Percentiles rank a stretch among this genome's conserved stretches.
Conservation (phyloP, 2,888 invertebrate genomes). For the Taphrorychus bicolor region DNA sequence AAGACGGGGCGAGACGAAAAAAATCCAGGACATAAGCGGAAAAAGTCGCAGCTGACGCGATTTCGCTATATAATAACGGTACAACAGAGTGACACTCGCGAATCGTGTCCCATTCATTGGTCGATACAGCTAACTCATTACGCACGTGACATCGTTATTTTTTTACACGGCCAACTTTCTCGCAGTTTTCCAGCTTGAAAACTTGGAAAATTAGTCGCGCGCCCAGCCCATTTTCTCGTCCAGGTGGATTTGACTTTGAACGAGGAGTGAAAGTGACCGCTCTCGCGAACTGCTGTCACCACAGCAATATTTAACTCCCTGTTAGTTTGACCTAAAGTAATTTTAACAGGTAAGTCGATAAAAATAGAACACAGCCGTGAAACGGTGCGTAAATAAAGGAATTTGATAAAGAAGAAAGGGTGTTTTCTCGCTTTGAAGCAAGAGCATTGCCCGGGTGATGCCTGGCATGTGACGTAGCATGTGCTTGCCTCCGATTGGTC, state of each 20-base stretch:
- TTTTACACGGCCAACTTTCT: neutral
- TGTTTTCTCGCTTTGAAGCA: slow-evolving; percentile 10
- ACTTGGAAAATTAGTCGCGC: slow-evolving; percentile 1
- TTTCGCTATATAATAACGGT: slow-evolving; percentile 33
- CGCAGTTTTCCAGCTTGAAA: neutral
- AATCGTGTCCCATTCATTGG: slow-evolving; percentile 46
- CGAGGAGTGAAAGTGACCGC: slow-evolving; percentile 39
- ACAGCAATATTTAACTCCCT: neutral
- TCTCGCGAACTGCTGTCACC: slow-evolving; percentile 12
- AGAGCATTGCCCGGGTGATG: slow-evolving; percentile 54
- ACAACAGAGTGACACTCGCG: slow-evolving; percentile 32
- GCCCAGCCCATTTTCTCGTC: slow-evolving; percentile 29
- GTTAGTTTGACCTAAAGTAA: neutral
- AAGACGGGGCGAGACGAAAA: neutral
- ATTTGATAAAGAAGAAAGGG: slow-evolving; percentile 1
- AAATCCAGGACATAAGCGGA: slow-evolving; percentile 8
- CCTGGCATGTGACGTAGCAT: slow-evolving; percentile 56
- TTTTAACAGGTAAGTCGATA: neutral
- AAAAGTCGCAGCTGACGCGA: slow-evolving; percentile 31
- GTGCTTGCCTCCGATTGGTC: slow-evolving; percentile 53
- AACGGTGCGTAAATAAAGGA: neutral
- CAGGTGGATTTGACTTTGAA: slow-evolving; percentile 42
- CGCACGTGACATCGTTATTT: slow-evolving; percentile 47
- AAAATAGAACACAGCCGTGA: neutral
- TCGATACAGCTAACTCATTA: slow-evolving; percentile 50